Evolutionary conservation across 2,888 invertebrate species (phyloP).

Genomic region (Hyles lineata): DNA sequence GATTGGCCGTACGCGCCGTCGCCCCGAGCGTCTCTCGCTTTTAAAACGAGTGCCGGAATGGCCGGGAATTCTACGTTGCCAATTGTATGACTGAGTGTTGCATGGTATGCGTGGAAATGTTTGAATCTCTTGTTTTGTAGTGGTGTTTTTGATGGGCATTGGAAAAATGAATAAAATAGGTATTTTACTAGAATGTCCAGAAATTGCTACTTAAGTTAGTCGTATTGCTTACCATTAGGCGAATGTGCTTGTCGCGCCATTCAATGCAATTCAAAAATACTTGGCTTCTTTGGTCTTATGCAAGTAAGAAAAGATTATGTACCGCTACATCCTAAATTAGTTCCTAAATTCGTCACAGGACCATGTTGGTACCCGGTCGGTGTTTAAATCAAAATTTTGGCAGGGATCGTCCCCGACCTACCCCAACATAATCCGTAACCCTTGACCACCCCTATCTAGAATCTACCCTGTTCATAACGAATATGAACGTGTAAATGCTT

Average conservation of each 20-base stretch:
- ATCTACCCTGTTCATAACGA: background rate
- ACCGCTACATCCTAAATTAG: too few relatives aligned
- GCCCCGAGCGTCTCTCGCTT: background rate
- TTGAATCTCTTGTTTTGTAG: background rate
- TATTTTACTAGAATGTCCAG: background rate
- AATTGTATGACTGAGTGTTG: background rate
- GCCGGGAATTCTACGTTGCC: background rate
- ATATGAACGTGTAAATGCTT: conserved; percentile 11
- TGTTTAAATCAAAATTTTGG: conserved; percentile 20
- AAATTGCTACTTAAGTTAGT: too few relatives aligned
- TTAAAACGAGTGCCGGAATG: conserved; percentile 6
- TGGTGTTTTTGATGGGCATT: background rate
- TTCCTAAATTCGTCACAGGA: too few relatives aligned
- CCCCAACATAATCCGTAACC: conserved; percentile 27
- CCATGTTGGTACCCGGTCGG: background rate
- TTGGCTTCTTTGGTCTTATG: too few relatives aligned
- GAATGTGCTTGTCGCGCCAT: too few relatives aligned
- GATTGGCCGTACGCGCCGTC: too few relatives aligned
- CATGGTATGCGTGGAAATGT: background rate
- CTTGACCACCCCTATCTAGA: conserved; percentile 12
- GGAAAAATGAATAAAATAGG: background rate
- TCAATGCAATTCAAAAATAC: too few relatives aligned
- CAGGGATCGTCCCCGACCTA: conserved; percentile 26
- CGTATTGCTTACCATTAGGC: too few relatives aligned
- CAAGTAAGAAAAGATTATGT: too few relatives aligned